Percentiles rank a stretch among this genome's conserved stretches.
phyloP scores from a whole-genome alignment of 2,888 invertebrate genomes.

The Andrena trimmerana region DNA sequence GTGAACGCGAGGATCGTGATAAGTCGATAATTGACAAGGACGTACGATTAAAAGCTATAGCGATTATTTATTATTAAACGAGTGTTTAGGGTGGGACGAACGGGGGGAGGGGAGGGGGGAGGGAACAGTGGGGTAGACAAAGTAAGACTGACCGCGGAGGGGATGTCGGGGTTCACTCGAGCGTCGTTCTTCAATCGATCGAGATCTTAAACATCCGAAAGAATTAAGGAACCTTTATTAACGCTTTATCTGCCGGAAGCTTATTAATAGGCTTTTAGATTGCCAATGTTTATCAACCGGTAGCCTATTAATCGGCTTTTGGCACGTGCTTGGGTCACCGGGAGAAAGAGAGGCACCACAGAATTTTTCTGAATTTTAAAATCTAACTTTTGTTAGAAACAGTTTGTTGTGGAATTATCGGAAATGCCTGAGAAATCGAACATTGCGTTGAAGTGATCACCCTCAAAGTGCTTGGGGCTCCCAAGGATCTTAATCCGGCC shows the following conservation, averaged over 20 bases:
- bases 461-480: neutral
- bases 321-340: too few species aligned
- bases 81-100: conserved; percentile 36
- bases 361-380: too few species aligned
- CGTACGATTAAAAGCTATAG: conserved; percentile 42
- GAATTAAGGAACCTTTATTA: too few species aligned
- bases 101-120: conserved; percentile 5
- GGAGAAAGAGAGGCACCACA: too few species aligned
- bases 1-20: conserved; percentile 37
- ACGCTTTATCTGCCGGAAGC: too few species aligned
- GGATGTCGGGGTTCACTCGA: conserved; percentile 36
- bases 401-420: too few species aligned
- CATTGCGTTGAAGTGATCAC: too few species aligned
- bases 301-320: too few species aligned
- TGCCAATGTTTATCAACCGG: too few species aligned
- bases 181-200: conserved; percentile 36
- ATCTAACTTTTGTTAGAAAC: too few species aligned
- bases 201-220: neutral
- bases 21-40: conserved; percentile 22
- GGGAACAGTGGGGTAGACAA: conserved; percentile 23
- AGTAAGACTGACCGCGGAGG: conserved; percentile 41
- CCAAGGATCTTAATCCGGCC: neutral
- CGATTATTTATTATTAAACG: conserved; percentile 51
- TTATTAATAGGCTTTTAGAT: too few species aligned
- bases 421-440: too few species aligned